Conservation (phyloP, 2,888 invertebrate species). For the Criorhina ranunculi region DNA sequence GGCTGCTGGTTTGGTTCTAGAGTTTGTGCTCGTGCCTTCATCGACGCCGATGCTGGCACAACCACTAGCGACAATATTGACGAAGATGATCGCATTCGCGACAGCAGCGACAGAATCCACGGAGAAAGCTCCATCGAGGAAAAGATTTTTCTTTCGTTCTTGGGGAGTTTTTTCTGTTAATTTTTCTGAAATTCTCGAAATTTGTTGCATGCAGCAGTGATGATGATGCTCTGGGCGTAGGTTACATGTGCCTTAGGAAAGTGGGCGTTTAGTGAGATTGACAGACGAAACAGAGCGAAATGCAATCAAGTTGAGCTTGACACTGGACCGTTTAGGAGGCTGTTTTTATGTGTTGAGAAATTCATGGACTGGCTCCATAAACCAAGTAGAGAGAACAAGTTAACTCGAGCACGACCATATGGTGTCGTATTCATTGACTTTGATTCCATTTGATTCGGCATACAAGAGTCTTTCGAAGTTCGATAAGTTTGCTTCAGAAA, state of each 20-base stretch:
- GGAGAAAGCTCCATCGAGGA: conserved; percentile 55
- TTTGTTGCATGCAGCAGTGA: conserved; percentile 19
- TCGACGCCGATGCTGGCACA: conserved; percentile 37
- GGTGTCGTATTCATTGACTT: conserved; percentile 7
- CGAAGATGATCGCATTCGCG: conserved; percentile 46
- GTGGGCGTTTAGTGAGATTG: conserved; percentile 48
- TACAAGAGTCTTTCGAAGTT: not conserved
- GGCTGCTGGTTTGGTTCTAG: conserved; percentile 56
- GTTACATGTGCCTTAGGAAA: conserved; percentile 35
- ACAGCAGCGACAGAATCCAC: conserved; percentile 34
- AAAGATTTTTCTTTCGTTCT: conserved; percentile 42
- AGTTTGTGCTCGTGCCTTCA: conserved; percentile 31
- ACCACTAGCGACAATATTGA: conserved; percentile 56
- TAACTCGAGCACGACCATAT: conserved; percentile 44
- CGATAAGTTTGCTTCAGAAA: no score
- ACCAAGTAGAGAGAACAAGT: conserved; percentile 2
- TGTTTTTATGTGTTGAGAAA: not conserved
- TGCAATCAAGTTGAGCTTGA: conserved; percentile 28
- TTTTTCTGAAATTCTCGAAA: conserved; percentile 27
- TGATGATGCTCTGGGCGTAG: conserved; percentile 49
- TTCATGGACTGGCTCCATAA: conserved; percentile 2
- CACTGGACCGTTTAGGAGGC: not conserved
- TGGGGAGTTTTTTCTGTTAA: conserved; percentile 3
- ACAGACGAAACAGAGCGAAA: not conserved
- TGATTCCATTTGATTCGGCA: not conserved